Conservation (phyloP, 2,113 vertebrate genomes). For the Bostrychus sinensis region DNA sequence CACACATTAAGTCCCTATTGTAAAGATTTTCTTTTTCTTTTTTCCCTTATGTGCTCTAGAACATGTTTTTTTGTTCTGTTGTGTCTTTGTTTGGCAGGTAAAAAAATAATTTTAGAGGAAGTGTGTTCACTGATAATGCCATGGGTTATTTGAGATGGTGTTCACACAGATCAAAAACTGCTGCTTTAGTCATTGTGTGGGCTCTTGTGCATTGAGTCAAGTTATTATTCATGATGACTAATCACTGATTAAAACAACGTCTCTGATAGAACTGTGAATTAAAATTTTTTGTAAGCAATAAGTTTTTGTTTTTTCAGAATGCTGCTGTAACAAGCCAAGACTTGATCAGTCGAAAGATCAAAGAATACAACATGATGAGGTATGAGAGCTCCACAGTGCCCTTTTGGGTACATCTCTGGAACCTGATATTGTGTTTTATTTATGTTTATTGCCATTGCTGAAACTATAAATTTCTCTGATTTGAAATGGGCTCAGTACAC, state of each 20-base stretch:
- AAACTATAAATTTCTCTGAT: background rate
- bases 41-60: too few species aligned
- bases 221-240: slow-evolving; percentile 12
- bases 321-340: slow-evolving; percentile 93
- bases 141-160: background rate
- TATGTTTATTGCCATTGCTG: background rate
- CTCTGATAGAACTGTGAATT: background rate
- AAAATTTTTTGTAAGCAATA: background rate
- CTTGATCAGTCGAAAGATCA: slow-evolving; percentile 94
- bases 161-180: background rate
- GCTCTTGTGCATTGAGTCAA: background rate
- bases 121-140: background rate
- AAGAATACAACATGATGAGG: slow-evolving; percentile 98
- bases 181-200: background rate
- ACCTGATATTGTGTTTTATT: background rate
- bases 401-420: background rate
- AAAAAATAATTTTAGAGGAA: too few species aligned
- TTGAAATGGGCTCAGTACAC: slow-evolving; percentile 53
- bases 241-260: background rate
- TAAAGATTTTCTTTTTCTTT: background rate
- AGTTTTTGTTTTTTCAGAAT: slow-evolving; percentile 79
- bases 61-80: too few species aligned
- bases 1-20: background rate
- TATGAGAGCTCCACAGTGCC: slow-evolving; percentile 61
- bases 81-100: too few species aligned